Evolutionary conservation across 2,113 vertebrate species (phyloP), one percentile per base, ranked within the genome.

Genomic region (Microcebus jonahi): DNA sequence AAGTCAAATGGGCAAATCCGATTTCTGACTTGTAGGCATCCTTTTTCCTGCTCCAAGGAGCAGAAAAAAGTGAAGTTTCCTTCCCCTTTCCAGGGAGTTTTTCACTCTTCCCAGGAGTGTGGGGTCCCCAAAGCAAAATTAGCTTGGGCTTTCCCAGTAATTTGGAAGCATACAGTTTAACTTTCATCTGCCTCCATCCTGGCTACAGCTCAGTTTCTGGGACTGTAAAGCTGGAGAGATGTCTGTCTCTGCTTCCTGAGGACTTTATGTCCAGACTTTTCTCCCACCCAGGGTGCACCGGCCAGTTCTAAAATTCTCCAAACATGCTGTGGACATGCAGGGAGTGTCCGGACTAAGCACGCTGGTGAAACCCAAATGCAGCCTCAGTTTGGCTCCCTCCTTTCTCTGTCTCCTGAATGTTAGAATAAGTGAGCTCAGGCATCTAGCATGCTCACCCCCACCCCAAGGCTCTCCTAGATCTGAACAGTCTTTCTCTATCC

Each of bases 171-270:
- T 68, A 70, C 4, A 6, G 55, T 85, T 82, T 65, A 90, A 53
- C 97, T 98, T 98, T 98, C 36, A 73, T 87, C 53, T 73, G 75
- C 50, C 85, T 88, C 48, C 68, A 39, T 55, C 55, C 95, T 76
- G 65, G 84, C 73, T 82, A 17, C 36, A 27, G 57, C 57, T 53
- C 34, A 3, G 4, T 91, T 97, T 70, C 59, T 53, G 76, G 55
- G 42, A 45, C 53, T 91, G 68, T n/a, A 34, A 84, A 93, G 53
- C 50, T 98, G 98, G 98, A 97, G 98, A 99, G 98, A 99, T 98
- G 98, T 99, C 97, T 97, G 96, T 94, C 91, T 96, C 98, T 82
- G 76, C 81, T 90, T 91, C 84, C 84, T 71, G 45, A 15, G 8
- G 65, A 65, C 15, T 92, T 36, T 73, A 39, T 17, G 75, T 87